phyloP scores from a whole-genome alignment of 2,113 vertebrate genomes.

The Herpailurus yagouaroundi region DNA sequence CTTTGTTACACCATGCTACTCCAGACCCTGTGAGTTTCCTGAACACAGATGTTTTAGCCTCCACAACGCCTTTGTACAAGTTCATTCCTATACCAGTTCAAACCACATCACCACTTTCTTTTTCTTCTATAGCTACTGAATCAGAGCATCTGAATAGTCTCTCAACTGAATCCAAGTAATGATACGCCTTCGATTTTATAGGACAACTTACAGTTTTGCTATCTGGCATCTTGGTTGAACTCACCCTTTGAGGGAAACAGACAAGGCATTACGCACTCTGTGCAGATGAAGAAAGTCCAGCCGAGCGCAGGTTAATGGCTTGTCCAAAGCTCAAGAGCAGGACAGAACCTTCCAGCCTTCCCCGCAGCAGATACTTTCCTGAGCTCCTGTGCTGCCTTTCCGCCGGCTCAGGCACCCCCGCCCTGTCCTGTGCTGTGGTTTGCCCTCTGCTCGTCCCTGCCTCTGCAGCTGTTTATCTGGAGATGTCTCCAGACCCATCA shows the following conservation, averaged over 20 bases:
- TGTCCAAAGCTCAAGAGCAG: neutral
- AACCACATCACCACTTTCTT: neutral
- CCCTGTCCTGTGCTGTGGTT: neutral
- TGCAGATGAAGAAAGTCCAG: neutral
- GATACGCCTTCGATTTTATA: neutral
- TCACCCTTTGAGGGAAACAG: neutral
- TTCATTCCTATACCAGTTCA: neutral
- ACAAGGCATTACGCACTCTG: neutral
- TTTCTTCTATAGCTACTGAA: neutral
- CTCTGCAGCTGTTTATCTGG: neutral
- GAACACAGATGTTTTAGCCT: neutral
- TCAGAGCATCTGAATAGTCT: neutral
- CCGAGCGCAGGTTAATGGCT: neutral
- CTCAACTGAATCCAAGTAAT: neutral
- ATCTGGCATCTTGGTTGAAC: neutral
- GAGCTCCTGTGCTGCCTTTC: neutral
- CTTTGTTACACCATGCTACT: neutral
- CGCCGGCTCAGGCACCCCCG: fast-evolving
- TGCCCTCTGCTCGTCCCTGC: neutral
- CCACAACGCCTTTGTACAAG: neutral
- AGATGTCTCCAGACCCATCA: neutral
- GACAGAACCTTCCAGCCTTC: neutral
- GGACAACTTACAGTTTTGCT: neutral
- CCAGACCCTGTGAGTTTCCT: neutral
- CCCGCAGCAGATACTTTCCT: neutral